Evolutionary conservation across 2,797 vertebrate genomes (phyloP).

Genomic region (Nasua narica): DNA sequence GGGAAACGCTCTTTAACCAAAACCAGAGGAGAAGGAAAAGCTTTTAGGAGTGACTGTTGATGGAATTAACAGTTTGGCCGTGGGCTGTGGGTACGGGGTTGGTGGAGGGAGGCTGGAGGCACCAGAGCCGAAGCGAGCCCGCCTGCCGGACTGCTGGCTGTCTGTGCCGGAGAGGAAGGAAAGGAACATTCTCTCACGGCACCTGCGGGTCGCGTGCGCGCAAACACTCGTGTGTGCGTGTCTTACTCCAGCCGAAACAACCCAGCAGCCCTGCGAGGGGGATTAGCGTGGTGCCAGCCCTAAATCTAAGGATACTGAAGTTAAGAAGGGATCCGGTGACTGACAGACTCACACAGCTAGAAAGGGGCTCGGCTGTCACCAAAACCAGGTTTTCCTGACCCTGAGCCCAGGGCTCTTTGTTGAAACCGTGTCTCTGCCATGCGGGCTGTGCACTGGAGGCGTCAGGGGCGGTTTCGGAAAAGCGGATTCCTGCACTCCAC

Average conservation of each 20-base stretch:
- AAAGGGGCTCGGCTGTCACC: not conserved
- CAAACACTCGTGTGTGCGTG: fast-evolving
- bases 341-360: not conserved
- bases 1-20: conserved; percentile 73
- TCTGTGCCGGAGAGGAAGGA: not conserved
- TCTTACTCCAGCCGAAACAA: not conserved
- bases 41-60: conserved; percentile 68
- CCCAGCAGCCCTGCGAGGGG: not conserved
- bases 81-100: not conserved
- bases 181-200: fast-evolving
- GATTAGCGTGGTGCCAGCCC: not conserved
- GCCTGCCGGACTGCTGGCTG: not conserved
- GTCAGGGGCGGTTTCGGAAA: not conserved
- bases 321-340: not conserved
- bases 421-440: not conserved
- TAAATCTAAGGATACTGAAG: no score
- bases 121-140: not conserved
- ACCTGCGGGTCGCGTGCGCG: fast-evolving
- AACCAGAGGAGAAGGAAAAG: conserved; percentile 68
- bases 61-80: conserved; percentile 69
- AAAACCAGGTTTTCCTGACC: not conserved
- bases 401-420: not conserved
- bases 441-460: not conserved
- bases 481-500: not conserved
- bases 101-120: not conserved